phyloP scores from a whole-genome alignment of 2,797 vertebrate species.

The Schizopygopsis pylzovi region DNA sequence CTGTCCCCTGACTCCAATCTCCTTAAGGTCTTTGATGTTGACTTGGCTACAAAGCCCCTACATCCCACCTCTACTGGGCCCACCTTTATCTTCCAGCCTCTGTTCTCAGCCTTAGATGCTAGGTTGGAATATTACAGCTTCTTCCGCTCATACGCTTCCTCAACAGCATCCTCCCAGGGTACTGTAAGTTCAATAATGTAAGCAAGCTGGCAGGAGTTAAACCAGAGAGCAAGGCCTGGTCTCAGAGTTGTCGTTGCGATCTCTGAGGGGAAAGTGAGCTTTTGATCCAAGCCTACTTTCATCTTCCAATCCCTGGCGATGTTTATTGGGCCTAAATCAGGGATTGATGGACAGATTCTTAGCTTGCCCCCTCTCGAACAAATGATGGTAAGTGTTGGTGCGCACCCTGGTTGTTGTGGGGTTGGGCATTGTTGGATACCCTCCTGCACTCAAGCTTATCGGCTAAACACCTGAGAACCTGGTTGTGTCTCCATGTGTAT shows the following conservation, averaged over 20 bases:
- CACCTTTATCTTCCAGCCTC: neutral
- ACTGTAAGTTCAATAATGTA: neutral
- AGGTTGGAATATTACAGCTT: neutral
- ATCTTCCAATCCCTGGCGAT: neutral
- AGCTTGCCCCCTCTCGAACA: neutral
- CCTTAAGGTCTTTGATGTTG: too few species aligned
- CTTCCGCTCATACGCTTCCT: neutral
- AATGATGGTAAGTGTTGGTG: neutral
- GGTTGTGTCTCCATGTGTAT: too few species aligned
- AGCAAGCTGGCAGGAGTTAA: neutral
- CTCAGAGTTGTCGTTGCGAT: constrained; percentile 4
- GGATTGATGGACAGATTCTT: neutral
- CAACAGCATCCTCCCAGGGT: neutral
- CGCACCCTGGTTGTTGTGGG: too few species aligned
- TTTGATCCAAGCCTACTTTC: neutral
- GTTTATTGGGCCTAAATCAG: neutral
- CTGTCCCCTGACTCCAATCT: too few species aligned
- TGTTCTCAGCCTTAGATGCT: neutral
- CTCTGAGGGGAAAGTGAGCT: neutral
- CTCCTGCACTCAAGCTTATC: too few species aligned
- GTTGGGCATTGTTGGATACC: too few species aligned
- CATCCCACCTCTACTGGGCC: neutral
- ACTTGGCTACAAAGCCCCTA: neutral
- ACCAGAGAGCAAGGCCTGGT: neutral
- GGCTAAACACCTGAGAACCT: too few species aligned